phyloP scores from a whole-genome alignment of 2,888 invertebrate species.

The Polydrusus pterygomalis region DNA sequence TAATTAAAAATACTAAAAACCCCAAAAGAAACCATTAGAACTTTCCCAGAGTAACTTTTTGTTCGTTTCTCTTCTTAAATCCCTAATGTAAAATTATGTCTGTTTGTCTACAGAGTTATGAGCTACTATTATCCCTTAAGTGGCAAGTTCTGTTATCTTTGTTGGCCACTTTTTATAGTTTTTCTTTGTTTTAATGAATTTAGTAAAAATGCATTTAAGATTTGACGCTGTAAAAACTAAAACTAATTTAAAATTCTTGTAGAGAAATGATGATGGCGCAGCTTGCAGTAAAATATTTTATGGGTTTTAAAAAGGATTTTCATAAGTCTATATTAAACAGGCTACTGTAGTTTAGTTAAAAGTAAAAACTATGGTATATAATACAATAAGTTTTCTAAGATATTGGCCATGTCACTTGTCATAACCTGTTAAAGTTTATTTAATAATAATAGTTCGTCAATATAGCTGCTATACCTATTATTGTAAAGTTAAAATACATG shows the following conservation, averaged over 20 bases:
- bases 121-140: slow-evolving; percentile 32
- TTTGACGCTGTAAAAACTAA: slow-evolving; percentile 25
- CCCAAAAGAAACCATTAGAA: slow-evolving; percentile 30
- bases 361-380: too few relatives aligned
- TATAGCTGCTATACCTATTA: too few relatives aligned
- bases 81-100: slow-evolving; percentile 40
- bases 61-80: slow-evolving; percentile 23
- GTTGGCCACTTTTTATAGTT: slow-evolving; percentile 28
- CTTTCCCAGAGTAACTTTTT: slow-evolving; percentile 21
- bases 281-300: slow-evolving; percentile 15
- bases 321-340: neutral
- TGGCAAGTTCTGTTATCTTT: slow-evolving; percentile 36
- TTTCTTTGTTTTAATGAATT: slow-evolving; percentile 39
- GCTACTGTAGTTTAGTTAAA: neutral
- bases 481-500: too few relatives aligned
- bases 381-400: too few relatives aligned
- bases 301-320: slow-evolving; percentile 6
- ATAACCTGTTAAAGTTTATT: too few relatives aligned
- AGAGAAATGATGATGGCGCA: slow-evolving; percentile 13
- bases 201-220: slow-evolving; percentile 28
- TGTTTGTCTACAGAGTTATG: slow-evolving; percentile 40
- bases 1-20: slow-evolving; percentile 35
- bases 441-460: too few relatives aligned
- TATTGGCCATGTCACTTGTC: too few relatives aligned
- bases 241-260: slow-evolving; percentile 23